phyloP scores from a whole-genome alignment of 2,113 vertebrate genomes.

The Tetrax tetrax region DNA sequence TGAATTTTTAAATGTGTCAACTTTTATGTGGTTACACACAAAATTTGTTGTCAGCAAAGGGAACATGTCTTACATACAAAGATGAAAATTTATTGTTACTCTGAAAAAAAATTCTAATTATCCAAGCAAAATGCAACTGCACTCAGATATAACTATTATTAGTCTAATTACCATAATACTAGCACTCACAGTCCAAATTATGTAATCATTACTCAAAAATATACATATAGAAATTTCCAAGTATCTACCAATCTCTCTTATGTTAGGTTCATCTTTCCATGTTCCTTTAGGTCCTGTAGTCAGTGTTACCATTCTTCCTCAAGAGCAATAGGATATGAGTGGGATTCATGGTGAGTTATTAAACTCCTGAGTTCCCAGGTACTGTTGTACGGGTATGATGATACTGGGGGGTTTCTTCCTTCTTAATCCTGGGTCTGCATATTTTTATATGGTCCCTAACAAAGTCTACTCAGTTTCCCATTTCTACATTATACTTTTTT shows the following conservation, averaged over 20 bases:
- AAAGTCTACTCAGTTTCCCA: neutral
- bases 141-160: neutral
- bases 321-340: neutral
- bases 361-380: neutral
- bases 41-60: neutral
- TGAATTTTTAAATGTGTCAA: neutral
- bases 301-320: neutral
- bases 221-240: neutral
- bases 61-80: neutral
- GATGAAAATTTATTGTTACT: neutral
- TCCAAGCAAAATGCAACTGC: neutral
- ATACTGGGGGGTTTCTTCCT: neutral
- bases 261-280: neutral
- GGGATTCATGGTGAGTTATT: neutral
- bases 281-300: neutral
- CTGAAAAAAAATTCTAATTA: neutral
- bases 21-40: neutral
- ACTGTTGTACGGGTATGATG: neutral
- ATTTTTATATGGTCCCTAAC: neutral
- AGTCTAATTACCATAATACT: neutral
- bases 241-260: neutral
- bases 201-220: neutral
- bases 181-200: neutral
- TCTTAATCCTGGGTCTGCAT: neutral
- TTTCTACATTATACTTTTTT: neutral